Percentiles rank a stretch among this genome's conserved stretches.
These are phyloP conservation scores for Paratilapia polleni DNA, from an alignment of 2,113 vertebrate species.

Conservation along the genomic window DNA sequence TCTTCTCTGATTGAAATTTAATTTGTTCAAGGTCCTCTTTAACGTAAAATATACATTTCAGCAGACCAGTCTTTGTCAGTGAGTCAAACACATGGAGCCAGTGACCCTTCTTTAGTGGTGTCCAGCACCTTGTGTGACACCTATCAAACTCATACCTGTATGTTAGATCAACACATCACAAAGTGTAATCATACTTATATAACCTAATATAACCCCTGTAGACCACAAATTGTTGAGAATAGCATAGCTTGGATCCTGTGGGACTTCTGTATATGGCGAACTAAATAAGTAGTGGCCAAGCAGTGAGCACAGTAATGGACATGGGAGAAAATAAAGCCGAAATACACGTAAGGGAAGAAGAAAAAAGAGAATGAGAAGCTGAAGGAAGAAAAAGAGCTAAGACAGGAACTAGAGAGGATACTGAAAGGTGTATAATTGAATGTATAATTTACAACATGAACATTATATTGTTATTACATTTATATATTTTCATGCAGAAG, in stretches of 20 bases:
- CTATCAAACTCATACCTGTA: background rate
- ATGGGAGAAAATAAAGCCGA: background rate
- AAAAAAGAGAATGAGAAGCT: constrained; percentile 5
- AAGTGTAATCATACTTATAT: background rate
- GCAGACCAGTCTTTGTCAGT: background rate
- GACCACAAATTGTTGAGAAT: background rate
- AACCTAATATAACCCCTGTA: background rate
- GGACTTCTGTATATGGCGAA: background rate
- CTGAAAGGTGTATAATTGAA: background rate
- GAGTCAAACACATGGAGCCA: background rate
- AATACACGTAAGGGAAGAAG: background rate
- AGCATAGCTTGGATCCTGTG: background rate
- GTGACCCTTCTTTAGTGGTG: background rate
- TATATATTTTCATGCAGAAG: background rate
- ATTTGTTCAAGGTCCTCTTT: background rate
- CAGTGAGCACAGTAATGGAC: background rate
- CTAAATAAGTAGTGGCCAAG: background rate
- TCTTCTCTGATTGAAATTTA: background rate
- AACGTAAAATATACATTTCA: background rate
- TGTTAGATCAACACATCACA: too few species aligned
- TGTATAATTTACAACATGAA: background rate
- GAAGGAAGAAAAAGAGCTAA: background rate
- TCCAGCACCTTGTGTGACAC: background rate
- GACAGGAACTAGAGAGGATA: background rate
- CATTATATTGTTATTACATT: background rate